Evolutionary conservation across 1,140 invertebrate species (phyloP).

Genomic region (Magallana ariakensis): DNA sequence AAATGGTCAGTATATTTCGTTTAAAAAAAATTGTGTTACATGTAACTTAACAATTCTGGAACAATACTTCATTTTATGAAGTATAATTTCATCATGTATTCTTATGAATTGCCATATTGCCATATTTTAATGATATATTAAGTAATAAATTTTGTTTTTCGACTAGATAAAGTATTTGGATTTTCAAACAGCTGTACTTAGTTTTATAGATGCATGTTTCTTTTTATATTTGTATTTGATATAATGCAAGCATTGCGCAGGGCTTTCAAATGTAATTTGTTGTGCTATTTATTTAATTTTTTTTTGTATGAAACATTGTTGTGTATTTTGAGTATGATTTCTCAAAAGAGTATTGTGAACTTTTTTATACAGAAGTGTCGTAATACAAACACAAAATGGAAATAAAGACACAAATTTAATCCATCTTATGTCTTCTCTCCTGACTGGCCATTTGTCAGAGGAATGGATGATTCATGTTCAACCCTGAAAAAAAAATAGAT

Average conservation of each 20-base stretch:
- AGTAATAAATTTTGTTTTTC: too few species aligned
- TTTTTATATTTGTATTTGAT: too few species aligned
- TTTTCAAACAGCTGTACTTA: background rate
- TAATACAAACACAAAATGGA: background rate
- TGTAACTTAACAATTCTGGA: too few species aligned
- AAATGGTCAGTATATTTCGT: too few species aligned
- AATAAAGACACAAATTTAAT: background rate
- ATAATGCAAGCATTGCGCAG: background rate
- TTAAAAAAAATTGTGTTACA: too few species aligned
- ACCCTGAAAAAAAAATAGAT: background rate
- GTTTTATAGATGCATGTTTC: too few species aligned
- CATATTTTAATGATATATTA: too few species aligned
- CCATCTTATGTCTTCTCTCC: background rate
- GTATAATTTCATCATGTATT: too few species aligned
- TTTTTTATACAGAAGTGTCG: background rate
- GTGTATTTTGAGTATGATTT: too few species aligned
- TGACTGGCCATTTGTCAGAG: background rate
- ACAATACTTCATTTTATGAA: too few species aligned
- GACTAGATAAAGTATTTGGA: background rate
- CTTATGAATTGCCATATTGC: too few species aligned
- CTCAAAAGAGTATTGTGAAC: background rate
- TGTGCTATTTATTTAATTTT: background rate
- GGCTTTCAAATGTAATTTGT: slow-evolving; percentile 1
- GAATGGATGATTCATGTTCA: background rate
- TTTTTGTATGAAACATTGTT: background rate